Base-by-base conservation (phyloP, 2,113 vertebrate genomes). In the Poeciliopsis prolifica region DNA sequence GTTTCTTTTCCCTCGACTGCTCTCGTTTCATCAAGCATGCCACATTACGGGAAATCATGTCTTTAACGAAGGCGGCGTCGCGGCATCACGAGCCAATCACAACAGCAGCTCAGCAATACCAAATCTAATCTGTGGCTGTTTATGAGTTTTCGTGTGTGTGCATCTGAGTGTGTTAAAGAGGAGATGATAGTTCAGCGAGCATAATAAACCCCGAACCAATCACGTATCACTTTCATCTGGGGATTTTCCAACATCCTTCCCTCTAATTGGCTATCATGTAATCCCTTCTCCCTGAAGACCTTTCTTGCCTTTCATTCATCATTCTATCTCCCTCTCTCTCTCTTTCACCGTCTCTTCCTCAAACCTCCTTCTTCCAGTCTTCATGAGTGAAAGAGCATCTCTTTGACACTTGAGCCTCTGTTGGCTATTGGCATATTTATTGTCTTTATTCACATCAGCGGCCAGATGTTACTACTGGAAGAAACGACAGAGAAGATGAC, bases 241-340 rank as follows among this genome's bases (percentile, higher is more conserved):
- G 90, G 92, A 96, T 93, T 88, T 91, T 94, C 93, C 92, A 95
- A 92, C 95, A 94, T 94, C 95, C 94, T 91, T 87, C 68, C 79
- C 92, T 91, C 85, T 96, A 96, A 97, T 96, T 96, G 95, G 94
- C 95, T 95, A 95, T 96, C 96, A 93, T 96, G 96, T 97, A 95
- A 95, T 96, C 95, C 96, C 89, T 87, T 91, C 92, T 96, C 96
- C 95, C 96, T 91, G 84, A 71, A 88, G 89, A 86, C 78, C 71
- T 76, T 62, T 63, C 70, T 37, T 58, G 74, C 81, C 74, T 78
- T 78, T 88, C 48, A 75, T 75, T 65, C 84, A 69, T 85, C 80
- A 67, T 68, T 84, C 79, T 33, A 75, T 87, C 61, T 88, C 61
- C 70, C 79, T 70, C 75, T 48, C 61, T 48, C 61, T 64, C 74